Base-by-base conservation (phyloP, 2,888 invertebrate genomes). In the Rhynchonema sp. region DNA sequence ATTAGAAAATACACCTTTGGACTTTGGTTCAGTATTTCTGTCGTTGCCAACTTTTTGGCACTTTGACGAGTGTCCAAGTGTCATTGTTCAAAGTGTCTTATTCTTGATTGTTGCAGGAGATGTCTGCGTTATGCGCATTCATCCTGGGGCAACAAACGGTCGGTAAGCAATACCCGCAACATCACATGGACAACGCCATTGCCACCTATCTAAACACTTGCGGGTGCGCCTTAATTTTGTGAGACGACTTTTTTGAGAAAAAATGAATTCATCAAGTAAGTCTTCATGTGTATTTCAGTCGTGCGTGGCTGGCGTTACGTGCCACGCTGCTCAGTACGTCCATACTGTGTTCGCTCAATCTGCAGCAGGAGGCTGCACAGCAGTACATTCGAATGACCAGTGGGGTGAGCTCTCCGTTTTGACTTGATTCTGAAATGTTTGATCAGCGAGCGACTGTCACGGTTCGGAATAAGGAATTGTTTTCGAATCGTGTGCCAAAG, bases 181-280 rank as follows among this genome's bases (percentile, higher is more conserved):
- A 78, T 65, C 92, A 96, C 71, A 86, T 96, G 83, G 94, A 94
- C 70, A 88, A 89, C 71, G 88, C 92, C 63, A 87, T 96, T 68
- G 81, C 83, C 2, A 87, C 87, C 27, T 96, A 94, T 22, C 6
- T 54, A 9, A 54, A 54, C 27, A 54, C 54, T 3, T 54, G 54
- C 54, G 3, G 27, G 52, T 52, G 6, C 3, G 52, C n/a, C 3
- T 9, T 64, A 58, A 65, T 60, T 73, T 74, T 46, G 69, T 87
- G 90, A 74, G 82, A 87, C 79, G 85, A 86, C 1, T 87, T n/a
- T n/a, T 89, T 69, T 87, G 89, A 73, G 91, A 92, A 1, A 89
- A 89, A 0, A 80, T 94, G 67, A n/a, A n/a, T n/a, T n/a, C n/a
- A n/a, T n/a, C n/a, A n/a, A n/a, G n/a, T n/a, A n/a, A n/a, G n/a